A percentile compares a stretch with the other conserved stretches of the same genome.
phyloP scores from a whole-genome alignment of 2,797 vertebrate genomes.

The Paramormyrops hopkinsi region DNA sequence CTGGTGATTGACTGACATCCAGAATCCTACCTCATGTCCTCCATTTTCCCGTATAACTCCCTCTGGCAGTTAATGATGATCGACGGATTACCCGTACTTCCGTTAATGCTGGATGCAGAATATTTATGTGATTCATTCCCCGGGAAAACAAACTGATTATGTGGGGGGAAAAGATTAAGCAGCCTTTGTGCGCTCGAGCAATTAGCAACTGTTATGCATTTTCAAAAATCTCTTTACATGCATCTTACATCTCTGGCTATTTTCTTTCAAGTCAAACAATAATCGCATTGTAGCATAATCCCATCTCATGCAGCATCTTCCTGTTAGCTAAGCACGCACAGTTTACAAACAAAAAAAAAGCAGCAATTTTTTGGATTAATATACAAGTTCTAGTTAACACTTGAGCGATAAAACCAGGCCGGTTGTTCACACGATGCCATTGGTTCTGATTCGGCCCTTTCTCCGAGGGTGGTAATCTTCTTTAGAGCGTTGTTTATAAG shows the following conservation, averaged over 20 bases:
- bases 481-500: background rate
- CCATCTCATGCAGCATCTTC: background rate
- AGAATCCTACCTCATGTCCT: background rate
- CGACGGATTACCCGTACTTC: background rate
- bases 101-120: background rate
- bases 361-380: background rate
- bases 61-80: constrained; percentile 1
- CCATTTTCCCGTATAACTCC: background rate
- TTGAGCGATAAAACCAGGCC: background rate
- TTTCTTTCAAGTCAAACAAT: background rate
- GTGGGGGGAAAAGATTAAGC: background rate
- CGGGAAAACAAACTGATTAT: constrained; percentile 5
- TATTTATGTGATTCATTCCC: background rate
- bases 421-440: background rate
- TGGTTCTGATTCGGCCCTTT: background rate
- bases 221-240: constrained; percentile 13
- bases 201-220: constrained; percentile 13
- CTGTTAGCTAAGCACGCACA: background rate
- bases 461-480: background rate
- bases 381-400: background rate
- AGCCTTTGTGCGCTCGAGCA: background rate
- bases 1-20: background rate
- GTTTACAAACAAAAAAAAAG: background rate
- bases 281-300: background rate
- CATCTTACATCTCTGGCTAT: background rate